A percentile compares a stretch with the other conserved stretches of the same genome.
These are phyloP conservation scores for Megaleporinus macrocephalus DNA, from an alignment of 2,113 vertebrate genomes.

Conservation along the genomic window DNA sequence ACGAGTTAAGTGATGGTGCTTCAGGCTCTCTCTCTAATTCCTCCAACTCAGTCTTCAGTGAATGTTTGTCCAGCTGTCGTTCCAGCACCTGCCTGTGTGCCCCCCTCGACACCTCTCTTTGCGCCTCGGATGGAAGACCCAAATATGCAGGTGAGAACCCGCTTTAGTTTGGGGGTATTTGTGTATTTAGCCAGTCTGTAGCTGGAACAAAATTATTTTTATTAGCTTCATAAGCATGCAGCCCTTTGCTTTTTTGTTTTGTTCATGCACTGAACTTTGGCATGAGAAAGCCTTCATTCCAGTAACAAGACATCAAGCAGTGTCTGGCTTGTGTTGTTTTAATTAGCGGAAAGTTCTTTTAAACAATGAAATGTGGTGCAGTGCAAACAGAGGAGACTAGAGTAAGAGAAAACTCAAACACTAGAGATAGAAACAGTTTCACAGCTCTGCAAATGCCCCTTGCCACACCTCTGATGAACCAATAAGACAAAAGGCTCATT, in stretches of 20 bases:
- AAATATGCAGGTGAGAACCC: constrained; percentile 87
- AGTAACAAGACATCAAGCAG: not conserved
- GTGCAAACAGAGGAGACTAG: constrained; percentile 40
- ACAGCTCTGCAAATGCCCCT: constrained; percentile 44
- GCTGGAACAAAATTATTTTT: constrained; percentile 4
- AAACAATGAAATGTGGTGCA: constrained; percentile 36
- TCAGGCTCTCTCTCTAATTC: constrained; percentile 96
- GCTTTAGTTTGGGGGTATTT: constrained; percentile 2
- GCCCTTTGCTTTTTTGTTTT: not conserved
- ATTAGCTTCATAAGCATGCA: not conserved
- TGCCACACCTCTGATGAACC: constrained; percentile 59
- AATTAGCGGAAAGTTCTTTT: constrained; percentile 35
- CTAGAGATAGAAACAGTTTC: constrained; percentile 48
- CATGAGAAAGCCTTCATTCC: not conserved
- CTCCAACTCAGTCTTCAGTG: constrained; percentile 96
- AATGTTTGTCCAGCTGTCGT: constrained; percentile 92
- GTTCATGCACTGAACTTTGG: not conserved
- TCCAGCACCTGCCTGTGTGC: constrained; percentile 91
- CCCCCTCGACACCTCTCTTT: constrained; percentile 86
- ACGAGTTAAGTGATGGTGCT: constrained; percentile 91
- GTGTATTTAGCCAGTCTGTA: constrained; percentile 1
- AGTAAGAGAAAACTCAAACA: constrained; percentile 29
- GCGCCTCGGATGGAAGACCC: constrained; percentile 83
- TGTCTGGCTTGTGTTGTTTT: constrained; percentile 40
- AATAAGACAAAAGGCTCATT: constrained; percentile 58